Percentiles rank a stretch among this genome's conserved stretches.
phyloP scores from a whole-genome alignment of 2,888 invertebrate species.

The Cosmopolites sordidus region DNA sequence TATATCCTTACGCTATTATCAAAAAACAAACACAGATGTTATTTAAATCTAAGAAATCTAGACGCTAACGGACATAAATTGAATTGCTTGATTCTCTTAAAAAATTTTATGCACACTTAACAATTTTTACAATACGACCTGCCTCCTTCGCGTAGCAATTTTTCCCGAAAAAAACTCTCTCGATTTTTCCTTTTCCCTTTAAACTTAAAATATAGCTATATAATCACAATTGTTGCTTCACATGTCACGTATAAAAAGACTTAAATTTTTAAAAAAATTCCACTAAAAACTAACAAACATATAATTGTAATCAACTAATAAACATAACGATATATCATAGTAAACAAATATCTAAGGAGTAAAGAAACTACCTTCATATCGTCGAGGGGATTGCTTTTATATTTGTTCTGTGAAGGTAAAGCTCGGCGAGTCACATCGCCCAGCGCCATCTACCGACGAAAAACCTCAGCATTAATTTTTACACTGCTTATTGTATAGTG shows the following conservation, averaged over 20 bases:
- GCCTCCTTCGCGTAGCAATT: slow-evolving; percentile 37
- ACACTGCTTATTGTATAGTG: no score
- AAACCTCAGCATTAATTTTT: no score
- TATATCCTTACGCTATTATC: slow-evolving; percentile 35
- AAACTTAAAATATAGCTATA: slow-evolving; percentile 39
- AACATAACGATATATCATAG: slow-evolving; percentile 46
- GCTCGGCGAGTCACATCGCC: no score
- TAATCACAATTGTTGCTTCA: slow-evolving; percentile 43
- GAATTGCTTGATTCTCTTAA: slow-evolving; percentile 27
- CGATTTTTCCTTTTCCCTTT: slow-evolving; percentile 24
- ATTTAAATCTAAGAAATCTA: slow-evolving; percentile 33
- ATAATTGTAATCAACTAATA: slow-evolving; percentile 46
- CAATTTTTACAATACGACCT: slow-evolving; percentile 34
- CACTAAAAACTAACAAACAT: slow-evolving; percentile 50
- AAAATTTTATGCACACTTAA: slow-evolving; percentile 29
- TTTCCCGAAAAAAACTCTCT: slow-evolving; percentile 23
- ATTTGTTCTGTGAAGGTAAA: no score
- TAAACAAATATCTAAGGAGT: slow-evolving; percentile 36
- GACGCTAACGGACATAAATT: slow-evolving; percentile 32
- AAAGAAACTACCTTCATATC: neutral
- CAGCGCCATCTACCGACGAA: no score
- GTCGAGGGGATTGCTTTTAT: no score
- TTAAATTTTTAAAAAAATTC: slow-evolving; percentile 28
- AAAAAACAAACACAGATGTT: slow-evolving; percentile 37
- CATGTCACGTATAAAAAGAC: slow-evolving; percentile 17